Percentiles rank a stretch among this genome's conserved stretches.
These are phyloP conservation scores for Montifringilla adamsi DNA, from an alignment of 2,113 vertebrate species.

Conservation along the genomic window DNA sequence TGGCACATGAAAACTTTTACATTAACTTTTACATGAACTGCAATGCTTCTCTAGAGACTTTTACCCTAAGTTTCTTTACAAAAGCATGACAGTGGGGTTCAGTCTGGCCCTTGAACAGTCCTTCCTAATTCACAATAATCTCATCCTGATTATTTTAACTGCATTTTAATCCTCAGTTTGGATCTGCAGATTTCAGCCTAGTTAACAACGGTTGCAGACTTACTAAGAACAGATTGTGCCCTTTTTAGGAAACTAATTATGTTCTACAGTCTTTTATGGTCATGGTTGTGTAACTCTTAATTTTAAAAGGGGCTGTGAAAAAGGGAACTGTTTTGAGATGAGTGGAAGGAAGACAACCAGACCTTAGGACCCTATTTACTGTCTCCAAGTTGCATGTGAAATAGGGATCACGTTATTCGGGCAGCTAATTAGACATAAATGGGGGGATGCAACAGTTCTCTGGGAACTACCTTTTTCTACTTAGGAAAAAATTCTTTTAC, in stretches of 20 bases:
- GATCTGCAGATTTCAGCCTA: not conserved
- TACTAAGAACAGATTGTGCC: not conserved
- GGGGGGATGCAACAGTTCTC: not conserved
- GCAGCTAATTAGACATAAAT: not conserved
- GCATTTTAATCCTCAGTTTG: not conserved
- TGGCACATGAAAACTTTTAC: not conserved
- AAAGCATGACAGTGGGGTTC: not conserved
- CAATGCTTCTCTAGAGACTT: not conserved
- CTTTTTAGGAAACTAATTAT: slow-evolving; percentile 21
- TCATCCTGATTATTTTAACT: not conserved
- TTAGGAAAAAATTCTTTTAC: not conserved
- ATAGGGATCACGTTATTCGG: not conserved
- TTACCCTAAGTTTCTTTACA: not conserved
- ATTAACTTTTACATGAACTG: not conserved
- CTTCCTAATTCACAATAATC: not conserved
- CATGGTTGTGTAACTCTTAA: not conserved
- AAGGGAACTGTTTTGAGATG: not conserved
- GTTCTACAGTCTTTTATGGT: not conserved
- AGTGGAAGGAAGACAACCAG: not conserved
- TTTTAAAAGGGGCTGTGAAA: not conserved
- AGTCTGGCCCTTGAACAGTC: not conserved
- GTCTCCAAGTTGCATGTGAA: not conserved
- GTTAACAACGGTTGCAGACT: not conserved
- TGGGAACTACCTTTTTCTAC: not conserved
- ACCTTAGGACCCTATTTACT: not conserved